phyloP scores from a whole-genome alignment of 2,888 invertebrate genomes.

The Achlya flavicornis region DNA sequence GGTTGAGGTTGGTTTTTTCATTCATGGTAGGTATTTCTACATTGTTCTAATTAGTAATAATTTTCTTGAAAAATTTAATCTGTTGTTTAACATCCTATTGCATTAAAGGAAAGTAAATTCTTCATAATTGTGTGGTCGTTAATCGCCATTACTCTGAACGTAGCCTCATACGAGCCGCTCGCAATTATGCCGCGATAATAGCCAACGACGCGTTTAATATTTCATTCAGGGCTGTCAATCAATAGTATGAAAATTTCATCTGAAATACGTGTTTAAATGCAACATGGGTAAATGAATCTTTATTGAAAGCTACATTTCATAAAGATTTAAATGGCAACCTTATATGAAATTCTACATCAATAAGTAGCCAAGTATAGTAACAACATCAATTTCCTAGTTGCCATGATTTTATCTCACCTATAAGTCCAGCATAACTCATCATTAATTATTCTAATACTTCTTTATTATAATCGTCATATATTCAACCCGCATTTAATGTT shows the following conservation, averaged over 20 bases:
- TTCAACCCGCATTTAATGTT: constrained; percentile 23
- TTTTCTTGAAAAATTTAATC: too few relatives aligned
- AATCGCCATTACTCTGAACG: constrained; percentile 31
- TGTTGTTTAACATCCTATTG: not conserved
- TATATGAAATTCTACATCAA: not conserved
- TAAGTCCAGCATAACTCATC: constrained; percentile 37
- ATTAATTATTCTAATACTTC: constrained; percentile 41
- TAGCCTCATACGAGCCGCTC: constrained; percentile 35
- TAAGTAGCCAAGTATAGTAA: not conserved
- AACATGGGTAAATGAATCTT: too few relatives aligned
- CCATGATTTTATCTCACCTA: constrained; percentile 37
- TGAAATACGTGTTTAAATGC: not conserved
- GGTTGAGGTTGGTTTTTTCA: not conserved
- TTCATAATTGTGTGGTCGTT: constrained; percentile 5
- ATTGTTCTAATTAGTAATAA: too few relatives aligned
- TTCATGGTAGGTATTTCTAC: too few relatives aligned
- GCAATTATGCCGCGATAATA: constrained; percentile 69
- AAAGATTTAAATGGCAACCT: not conserved
- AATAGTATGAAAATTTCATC: not conserved
- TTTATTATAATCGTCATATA: constrained; percentile 32
- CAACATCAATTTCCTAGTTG: not conserved
- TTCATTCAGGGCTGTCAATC: constrained; percentile 60
- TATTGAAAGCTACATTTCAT: too few relatives aligned
- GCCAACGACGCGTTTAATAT: constrained; percentile 66
- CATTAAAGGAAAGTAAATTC: not conserved